A percentile compares a stretch with the other conserved stretches of the same genome.
phyloP scores from a whole-genome alignment of 1,140 invertebrate species.

The Limonius californicus region DNA sequence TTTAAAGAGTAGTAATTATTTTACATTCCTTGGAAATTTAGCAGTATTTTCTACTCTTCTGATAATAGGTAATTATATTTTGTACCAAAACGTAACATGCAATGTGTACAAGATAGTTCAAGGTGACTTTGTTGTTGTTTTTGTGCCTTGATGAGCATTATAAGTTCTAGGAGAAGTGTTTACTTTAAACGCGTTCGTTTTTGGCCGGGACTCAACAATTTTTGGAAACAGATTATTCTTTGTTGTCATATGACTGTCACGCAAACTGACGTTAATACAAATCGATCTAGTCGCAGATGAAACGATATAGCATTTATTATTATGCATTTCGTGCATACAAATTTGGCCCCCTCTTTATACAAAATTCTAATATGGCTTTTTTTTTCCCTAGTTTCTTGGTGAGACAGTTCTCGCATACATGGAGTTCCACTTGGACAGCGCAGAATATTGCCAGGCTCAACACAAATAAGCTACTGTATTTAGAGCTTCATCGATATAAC shows the following conservation, averaged over 20 bases:
- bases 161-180: background rate
- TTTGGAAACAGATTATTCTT: constrained; percentile 9
- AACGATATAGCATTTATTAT: no score
- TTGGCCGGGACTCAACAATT: constrained; percentile 9
- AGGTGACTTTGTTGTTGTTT: constrained; percentile 12
- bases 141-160: background rate
- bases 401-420: constrained; percentile 68
- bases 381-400: constrained; percentile 43
- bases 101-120: background rate
- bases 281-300: no score
- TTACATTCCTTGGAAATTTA: background rate
- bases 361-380: constrained; percentile 31
- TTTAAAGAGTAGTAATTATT: no score
- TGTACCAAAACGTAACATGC: background rate
- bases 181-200: background rate
- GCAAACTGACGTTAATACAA: background rate
- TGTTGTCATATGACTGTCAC: constrained; percentile 14
- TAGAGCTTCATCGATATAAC: constrained; percentile 19
- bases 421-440: constrained; percentile 94
- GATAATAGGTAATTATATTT: background rate
- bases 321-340: no score
- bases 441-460: constrained; percentile 94
- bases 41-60: no score
- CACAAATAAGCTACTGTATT: constrained; percentile 74
- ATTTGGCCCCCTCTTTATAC: no score